These are phyloP conservation scores for Leptodactylus fuscus DNA, from an alignment of 2,113 vertebrate genomes.

Conservation along the genomic window DNA sequence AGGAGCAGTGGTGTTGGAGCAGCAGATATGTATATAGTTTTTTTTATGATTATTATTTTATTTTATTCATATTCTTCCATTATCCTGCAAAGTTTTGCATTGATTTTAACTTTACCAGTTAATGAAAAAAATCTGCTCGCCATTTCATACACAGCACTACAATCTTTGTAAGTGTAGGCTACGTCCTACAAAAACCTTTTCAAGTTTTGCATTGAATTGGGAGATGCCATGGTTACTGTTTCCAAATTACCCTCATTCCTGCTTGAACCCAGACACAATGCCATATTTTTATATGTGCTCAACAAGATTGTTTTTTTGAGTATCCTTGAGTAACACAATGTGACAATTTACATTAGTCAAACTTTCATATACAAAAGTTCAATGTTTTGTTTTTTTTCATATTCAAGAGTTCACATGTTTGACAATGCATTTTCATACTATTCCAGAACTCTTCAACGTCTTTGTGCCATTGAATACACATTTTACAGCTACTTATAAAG, in stretches of 20 bases:
- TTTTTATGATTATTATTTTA: no score
- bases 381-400: neutral
- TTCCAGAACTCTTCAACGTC: neutral
- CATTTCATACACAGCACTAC: no score
- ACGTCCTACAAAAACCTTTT: no score
- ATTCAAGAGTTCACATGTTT: neutral
- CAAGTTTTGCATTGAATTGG: neutral
- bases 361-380: neutral
- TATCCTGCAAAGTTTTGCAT: no score
- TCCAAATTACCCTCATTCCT: neutral
- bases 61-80: no score
- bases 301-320: neutral
- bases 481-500: neutral
- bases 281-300: neutral
- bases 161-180: no score
- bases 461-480: neutral
- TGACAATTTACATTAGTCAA: neutral
- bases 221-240: neutral
- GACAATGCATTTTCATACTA: neutral
- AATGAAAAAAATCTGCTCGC: no score
- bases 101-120: no score
- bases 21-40: no score
- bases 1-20: no score
- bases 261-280: neutral
- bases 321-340: no score